Evolutionary conservation across 1,140 invertebrate species (phyloP), one percentile per base, ranked within the genome.

Genomic region (Eumaeus atala): DNA sequence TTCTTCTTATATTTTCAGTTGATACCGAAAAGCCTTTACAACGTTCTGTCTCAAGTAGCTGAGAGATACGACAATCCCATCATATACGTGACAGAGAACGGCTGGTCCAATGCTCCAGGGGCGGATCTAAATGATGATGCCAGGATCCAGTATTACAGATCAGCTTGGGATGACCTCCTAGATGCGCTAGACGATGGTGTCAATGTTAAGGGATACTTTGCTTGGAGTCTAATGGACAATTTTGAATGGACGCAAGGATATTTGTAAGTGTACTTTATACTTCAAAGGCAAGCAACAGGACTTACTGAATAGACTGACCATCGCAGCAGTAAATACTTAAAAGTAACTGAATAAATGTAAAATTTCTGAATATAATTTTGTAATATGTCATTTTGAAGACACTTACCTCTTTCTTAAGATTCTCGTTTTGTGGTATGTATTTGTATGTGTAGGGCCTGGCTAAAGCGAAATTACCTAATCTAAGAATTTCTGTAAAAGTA

Each of bases 151-250:
- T 49, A 78, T 50, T 73, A 72, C 28, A 52, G 65, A 28, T 56
- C 56, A 6, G 54, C 53, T 5, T 14, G 58, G 12, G 51, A 90
- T 87, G 18, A 86, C 3, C 71, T 89, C 80, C 60, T 95, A 92
- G 80, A 94, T 92, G 6, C 64, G 92, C 0, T 91, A 36, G 52
- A 58, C 16, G 48, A 91, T 93, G n/a, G 90, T 93, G 72, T 95
- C 92, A 74, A 21, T 81, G 91, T 70, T 83, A 91, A 0, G 67
- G 91, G 12, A 0, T 76, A 70, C 52, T 70, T 72, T 67, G 66
- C 67, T 1, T 75, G 72, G 72, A 75, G 70, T 28, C 21, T 28
- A 28, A 28, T 28, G 21, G 21, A 28, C 6, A 28, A 28, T 28
- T 28, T 28, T 28, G 72, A 89, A 90, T 69, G 89, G 88, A 21